Base-by-base conservation (phyloP, 2,888 invertebrate species). In the Rhimphoctona megacephalus region DNA sequence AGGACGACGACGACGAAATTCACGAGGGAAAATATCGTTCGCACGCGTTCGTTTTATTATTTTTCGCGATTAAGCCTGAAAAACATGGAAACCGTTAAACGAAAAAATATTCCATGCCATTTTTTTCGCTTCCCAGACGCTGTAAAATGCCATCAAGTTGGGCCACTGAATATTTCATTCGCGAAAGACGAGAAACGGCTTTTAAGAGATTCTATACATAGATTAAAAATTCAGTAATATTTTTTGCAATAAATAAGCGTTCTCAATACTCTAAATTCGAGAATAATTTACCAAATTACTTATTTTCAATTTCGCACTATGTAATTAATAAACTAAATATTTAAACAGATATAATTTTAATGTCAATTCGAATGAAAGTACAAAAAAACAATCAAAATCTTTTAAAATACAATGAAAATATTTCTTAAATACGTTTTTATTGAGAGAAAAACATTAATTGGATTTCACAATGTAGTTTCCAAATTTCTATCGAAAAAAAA, bases 11-110 rank as follows among this genome's bases (percentile, higher is more conserved):
- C 57, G 64, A 22, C n/a, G 25, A 30, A 14, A 89, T 89, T 90
- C 89, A 87, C 88, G 87, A 88, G 90, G 89, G 85, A 85, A 85
- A 87, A 86, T 70, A 30, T 69, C 5, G n/a, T n/a, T n/a, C 46
- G 46, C 70, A 30, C 3, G 8, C 3, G 8, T 46, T 25, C 25
- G 11, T 17, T 70, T 46, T 2, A 25, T 46, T 70, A 19, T 0
- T 49, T 36, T n/a, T 66, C 46, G 17, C 25, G 25, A 30, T 39
- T 14, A 17, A 30, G 17, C 25, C 70, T 30, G 8, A 9, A 19
- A 46, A 70, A 19, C 39, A 33, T 66, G 17, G 7, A 46, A 22
- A 17, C 69, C 46, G 25, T 14, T 70, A 7, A 17, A 25, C 46
- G 46, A 46, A 14, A 17, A 25, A 30, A 46, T 70, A 46, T 70